These are phyloP conservation scores for Odontamblyopus rebecca DNA, from an alignment of 2,797 vertebrate genomes.

Conservation along the genomic window DNA sequence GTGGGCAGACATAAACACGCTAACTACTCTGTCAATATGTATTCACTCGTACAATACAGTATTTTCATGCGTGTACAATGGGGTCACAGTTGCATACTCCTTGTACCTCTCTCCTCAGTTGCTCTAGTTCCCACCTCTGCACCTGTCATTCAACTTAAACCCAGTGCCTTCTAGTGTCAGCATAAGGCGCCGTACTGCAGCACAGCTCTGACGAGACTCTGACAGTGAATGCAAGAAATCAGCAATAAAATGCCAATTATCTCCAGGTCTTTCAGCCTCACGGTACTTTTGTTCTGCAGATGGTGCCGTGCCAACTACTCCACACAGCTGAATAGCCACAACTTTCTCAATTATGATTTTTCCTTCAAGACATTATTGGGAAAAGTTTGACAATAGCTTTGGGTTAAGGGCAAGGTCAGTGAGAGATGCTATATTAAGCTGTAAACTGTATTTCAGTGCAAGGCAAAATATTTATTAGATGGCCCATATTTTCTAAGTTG, in stretches of 20 bases:
- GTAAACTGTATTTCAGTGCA: no score
- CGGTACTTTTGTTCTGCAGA: constrained; percentile 28
- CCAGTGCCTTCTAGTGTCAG: constrained; percentile 28
- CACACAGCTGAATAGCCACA: constrained; percentile 24
- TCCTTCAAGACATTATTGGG: constrained; percentile 15
- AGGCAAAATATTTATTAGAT: no score
- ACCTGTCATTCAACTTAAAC: constrained; percentile 43
- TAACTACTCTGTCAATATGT: no score
- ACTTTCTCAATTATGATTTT: constrained; percentile 24
- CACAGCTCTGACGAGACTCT: constrained; percentile 11
- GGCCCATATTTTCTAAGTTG: no score
- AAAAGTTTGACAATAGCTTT: constrained; percentile 7
- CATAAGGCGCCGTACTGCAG: constrained; percentile 17
- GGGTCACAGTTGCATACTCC: constrained; percentile 5
- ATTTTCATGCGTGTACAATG: neutral
- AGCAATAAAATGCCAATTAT: constrained; percentile 50
- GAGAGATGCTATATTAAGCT: neutral
- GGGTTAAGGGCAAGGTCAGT: neutral
- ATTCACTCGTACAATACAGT: neutral
- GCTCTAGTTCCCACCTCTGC: constrained; percentile 12
- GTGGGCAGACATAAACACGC: no score
- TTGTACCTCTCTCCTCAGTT: neutral
- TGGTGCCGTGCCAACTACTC: constrained; percentile 24
- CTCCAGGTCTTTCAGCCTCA: constrained; percentile 33
- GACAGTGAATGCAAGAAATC: constrained; percentile 43